phyloP scores from a whole-genome alignment of 2,113 vertebrate genomes.

The Burhinus bistriatus region DNA sequence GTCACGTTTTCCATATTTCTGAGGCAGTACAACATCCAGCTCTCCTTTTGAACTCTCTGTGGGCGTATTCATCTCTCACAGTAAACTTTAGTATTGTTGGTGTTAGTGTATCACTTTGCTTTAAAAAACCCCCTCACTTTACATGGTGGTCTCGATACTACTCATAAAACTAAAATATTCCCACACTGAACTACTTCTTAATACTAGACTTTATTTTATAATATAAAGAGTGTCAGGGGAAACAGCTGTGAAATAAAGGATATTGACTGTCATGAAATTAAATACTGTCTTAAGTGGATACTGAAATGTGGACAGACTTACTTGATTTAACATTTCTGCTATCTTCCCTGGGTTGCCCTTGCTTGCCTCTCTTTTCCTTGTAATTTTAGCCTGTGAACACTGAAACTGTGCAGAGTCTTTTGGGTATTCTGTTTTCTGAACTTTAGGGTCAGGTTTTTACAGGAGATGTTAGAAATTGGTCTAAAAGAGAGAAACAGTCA shows the following conservation, averaged over 20 bases:
- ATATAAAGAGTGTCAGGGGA: neutral
- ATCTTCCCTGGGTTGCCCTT: neutral
- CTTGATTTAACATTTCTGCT: neutral
- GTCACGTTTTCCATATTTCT: neutral
- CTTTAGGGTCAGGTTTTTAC: neutral
- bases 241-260: neutral
- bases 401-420: neutral
- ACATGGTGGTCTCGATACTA: neutral
- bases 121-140: neutral
- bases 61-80: neutral
- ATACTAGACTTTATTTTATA: neutral
- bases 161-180: neutral
- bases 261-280: neutral
- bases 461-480: neutral
- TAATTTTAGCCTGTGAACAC: neutral
- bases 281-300: neutral
- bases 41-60: neutral
- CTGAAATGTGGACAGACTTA: neutral
- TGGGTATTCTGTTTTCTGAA: neutral
- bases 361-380: neutral
- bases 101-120: neutral
- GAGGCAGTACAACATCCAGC: neutral
- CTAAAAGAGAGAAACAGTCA: neutral
- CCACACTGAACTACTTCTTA: neutral
- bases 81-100: neutral